A percentile compares a stretch with the other conserved stretches of the same genome.
These are phyloP conservation scores for Pocillopora meandrina DNA, from an alignment of 92 coral and sea anemone genomes.

Conservation along the genomic window DNA sequence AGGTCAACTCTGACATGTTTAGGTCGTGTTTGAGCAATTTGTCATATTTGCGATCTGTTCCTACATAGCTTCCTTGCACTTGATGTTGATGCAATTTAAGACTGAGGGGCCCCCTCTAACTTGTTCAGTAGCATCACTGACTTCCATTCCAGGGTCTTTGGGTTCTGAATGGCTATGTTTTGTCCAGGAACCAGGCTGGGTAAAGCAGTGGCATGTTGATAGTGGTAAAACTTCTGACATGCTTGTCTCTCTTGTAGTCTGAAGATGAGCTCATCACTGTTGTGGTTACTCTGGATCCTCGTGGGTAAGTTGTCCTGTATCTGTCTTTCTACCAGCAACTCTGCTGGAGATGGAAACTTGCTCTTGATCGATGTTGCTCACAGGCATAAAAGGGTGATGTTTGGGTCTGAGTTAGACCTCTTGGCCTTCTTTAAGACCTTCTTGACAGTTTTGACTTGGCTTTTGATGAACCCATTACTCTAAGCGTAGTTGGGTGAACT, in stretches of 20 bases:
- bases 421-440: constrained; percentile 22
- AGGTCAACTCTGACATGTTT: constrained; percentile 3
- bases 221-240: constrained; percentile 52
- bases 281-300: not conserved
- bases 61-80: constrained; percentile 37
- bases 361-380: constrained; percentile 36
- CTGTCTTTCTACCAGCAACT: constrained; percentile 23
- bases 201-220: constrained; percentile 32
- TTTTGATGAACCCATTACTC: constrained; percentile 58
- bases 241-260: constrained; percentile 53
- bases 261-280: constrained; percentile 37
- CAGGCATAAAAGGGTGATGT: constrained; percentile 47
- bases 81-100: constrained; percentile 39
- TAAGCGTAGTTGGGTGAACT: constrained; percentile 61
- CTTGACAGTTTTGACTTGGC: constrained; percentile 52
- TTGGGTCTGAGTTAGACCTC: constrained; percentile 37
- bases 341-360: constrained; percentile 45
- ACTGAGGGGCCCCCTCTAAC: constrained; percentile 48
- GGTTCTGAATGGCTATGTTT: constrained; percentile 42
- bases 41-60: constrained; percentile 42
- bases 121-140: constrained; percentile 51
- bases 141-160: constrained; percentile 51
- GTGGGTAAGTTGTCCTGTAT: constrained; percentile 41
- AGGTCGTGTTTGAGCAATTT: not conserved
- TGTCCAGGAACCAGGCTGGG: constrained; percentile 42